Evolutionary conservation across 2,113 vertebrate genomes (phyloP), one percentile per base, ranked within the genome.

Genomic region (Rhagologus leucostigma): DNA sequence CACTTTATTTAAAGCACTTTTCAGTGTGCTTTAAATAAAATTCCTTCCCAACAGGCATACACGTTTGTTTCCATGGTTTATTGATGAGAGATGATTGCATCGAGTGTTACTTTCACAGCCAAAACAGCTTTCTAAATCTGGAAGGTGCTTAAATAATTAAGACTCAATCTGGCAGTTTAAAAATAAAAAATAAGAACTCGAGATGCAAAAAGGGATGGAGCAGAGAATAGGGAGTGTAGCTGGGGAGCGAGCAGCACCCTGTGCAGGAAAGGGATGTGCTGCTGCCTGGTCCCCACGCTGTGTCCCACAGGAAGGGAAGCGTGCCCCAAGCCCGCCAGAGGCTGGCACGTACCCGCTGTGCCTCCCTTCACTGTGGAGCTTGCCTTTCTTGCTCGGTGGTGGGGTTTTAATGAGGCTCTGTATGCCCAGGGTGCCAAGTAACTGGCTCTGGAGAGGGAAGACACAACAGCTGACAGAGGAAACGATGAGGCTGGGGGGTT

Each of bases 91-190:
- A 52, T 56, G 76, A 94, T 90, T 94, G 52, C 68, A 77, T n/a
- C 0, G 0, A 88, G 52, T 75, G 76, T 81, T 88, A 75, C 52
- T 92, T 95, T 96, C 92, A 90, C 92, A 96, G 93, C 42, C 90
- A 84, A 94, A 96, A 81, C 88, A 95, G 47, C 60, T 90, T 96
- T 90, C 90, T 94, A 96, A 93, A 94, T 95, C 82, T 92, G 82
- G 88, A 94, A 95, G 26, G 24, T 86, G 76, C 90, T 96, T 96
- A 88, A 97, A 96, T 95, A 96, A 97, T 96, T 95, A 94, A 97
- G 85, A 74, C 8, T 74, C 75, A 90, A 75, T 86, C 87, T 95
- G 83, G 30, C 9, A 5, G 65, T 77, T 91, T 92, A 88, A 95
- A 93, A 88, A 90, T 80, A 92, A 90, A 74, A 84, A 53, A 8